A percentile compares a stretch with the other conserved stretches of the same genome.
These are phyloP conservation scores for Oryzias celebensis DNA, from an alignment of 2,113 vertebrate species.

Conservation along the genomic window DNA sequence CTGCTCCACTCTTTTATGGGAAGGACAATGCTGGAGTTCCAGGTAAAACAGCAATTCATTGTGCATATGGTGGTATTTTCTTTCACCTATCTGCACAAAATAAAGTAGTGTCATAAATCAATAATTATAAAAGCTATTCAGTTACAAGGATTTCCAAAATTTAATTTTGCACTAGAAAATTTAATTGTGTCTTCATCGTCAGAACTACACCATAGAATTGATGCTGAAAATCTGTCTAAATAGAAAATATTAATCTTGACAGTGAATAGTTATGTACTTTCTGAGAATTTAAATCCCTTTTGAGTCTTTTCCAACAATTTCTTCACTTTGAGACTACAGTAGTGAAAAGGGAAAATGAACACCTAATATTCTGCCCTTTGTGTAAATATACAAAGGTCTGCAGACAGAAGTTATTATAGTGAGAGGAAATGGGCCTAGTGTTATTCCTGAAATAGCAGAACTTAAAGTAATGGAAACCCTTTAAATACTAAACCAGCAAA, in stretches of 20 bases:
- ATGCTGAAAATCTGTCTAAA: too few species aligned
- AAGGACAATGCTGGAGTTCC: constrained; percentile 91
- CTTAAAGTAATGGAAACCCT: constrained; percentile 4
- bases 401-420: constrained; percentile 42
- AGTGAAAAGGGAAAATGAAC: constrained; percentile 17
- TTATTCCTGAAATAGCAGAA: constrained; percentile 27
- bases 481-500: constrained; percentile 28
- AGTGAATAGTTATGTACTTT: constrained; percentile 1
- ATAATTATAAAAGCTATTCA: neutral
- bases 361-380: constrained; percentile 46
- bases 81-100: constrained; percentile 21
- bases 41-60: constrained; percentile 75
- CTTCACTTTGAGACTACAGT: neutral
- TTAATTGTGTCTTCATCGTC: neutral
- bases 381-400: constrained; percentile 46
- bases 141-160: constrained; percentile 6
- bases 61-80: constrained; percentile 1
- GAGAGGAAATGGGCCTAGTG: constrained; percentile 52
- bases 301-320: constrained; percentile 2
- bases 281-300: constrained; percentile 17
- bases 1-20: constrained; percentile 85
- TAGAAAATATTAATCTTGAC: too few species aligned
- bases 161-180: neutral
- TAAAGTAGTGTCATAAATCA: constrained; percentile 5
- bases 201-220: neutral